A percentile compares a stretch with the other conserved stretches of the same genome.
These are phyloP conservation scores for Sebastes cheni DNA, from an alignment of 2,797 vertebrate species.

Conservation along the genomic window DNA sequence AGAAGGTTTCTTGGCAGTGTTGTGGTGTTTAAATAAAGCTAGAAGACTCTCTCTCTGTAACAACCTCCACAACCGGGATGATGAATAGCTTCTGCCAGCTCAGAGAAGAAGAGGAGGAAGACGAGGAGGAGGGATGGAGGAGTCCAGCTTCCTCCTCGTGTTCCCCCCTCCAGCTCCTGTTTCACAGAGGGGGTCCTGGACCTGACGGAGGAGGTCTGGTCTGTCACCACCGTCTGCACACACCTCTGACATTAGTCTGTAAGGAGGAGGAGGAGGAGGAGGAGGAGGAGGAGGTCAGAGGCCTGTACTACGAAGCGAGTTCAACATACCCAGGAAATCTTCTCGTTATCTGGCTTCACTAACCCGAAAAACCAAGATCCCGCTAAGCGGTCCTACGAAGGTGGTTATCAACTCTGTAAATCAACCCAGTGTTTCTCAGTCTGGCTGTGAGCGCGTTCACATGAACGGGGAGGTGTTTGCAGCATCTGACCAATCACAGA, in stretches of 20 bases:
- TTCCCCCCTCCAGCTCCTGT: slow-evolving; percentile 19
- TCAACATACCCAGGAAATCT: too few species aligned
- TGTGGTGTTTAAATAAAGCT: slow-evolving; percentile 2
- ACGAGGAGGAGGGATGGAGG: not conserved
- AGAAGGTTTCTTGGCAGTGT: not conserved
- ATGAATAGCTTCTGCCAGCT: slow-evolving; percentile 24
- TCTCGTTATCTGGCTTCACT: too few species aligned
- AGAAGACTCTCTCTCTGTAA: slow-evolving; percentile 5
- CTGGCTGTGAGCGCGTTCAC: too few species aligned
- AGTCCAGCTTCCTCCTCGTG: not conserved
- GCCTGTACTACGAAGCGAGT: too few species aligned
- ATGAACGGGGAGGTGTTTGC: too few species aligned
- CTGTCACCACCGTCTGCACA: slow-evolving; percentile 14
- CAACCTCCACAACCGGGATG: not conserved
- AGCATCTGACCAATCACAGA: too few species aligned
- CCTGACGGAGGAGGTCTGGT: slow-evolving; percentile 20
- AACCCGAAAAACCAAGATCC: too few species aligned
- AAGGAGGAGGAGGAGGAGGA: too few species aligned
- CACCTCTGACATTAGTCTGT: slow-evolving; percentile 16
- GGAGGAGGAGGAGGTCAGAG: not conserved
- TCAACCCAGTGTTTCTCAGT: too few species aligned
- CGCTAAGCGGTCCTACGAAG: too few species aligned
- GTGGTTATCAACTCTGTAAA: too few species aligned
- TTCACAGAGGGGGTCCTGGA: not conserved
- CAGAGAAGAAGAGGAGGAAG: slow-evolving; percentile 6